Evolutionary conservation across 2,888 invertebrate genomes (phyloP).

Genomic region (Drosophila emarginata): DNA sequence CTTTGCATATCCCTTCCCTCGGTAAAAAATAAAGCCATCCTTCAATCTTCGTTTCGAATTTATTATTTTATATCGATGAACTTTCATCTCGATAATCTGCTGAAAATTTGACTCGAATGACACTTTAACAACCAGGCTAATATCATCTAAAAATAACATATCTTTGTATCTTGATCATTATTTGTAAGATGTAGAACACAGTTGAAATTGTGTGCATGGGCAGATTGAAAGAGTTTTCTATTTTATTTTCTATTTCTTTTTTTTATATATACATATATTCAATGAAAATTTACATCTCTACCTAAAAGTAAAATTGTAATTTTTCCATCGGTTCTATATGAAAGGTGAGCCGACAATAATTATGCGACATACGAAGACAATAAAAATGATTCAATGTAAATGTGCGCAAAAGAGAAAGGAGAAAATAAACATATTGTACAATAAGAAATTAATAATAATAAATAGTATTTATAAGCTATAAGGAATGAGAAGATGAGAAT

Average conservation of each 20-base stretch:
- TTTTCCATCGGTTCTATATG: slow-evolving; percentile 66
- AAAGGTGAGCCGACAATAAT: slow-evolving; percentile 67
- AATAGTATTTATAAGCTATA: slow-evolving; percentile 31
- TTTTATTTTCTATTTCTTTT: slow-evolving; percentile 67
- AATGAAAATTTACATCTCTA: slow-evolving; percentile 55
- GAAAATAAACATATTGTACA: slow-evolving; percentile 40
- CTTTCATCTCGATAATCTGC: slow-evolving; percentile 1
- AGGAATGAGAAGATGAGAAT: slow-evolving; percentile 19
- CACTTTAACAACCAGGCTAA: slow-evolving; percentile 81
- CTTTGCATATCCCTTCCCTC: slow-evolving; percentile 57
- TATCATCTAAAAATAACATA: slow-evolving; percentile 79
- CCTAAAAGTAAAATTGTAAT: slow-evolving; percentile 64
- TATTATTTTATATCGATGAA: slow-evolving; percentile 61
- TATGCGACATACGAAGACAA: slow-evolving; percentile 67
- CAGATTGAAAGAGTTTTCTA: slow-evolving; percentile 41
- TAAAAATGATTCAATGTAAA: slow-evolving; percentile 60
- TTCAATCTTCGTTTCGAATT: slow-evolving; percentile 54
- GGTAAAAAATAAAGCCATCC: too few species aligned
- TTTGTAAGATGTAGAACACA: slow-evolving; percentile 74
- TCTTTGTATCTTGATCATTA: slow-evolving; percentile 82
- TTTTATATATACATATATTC: slow-evolving; percentile 61
- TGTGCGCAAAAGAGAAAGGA: slow-evolving; percentile 36
- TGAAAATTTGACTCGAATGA: slow-evolving; percentile 26
- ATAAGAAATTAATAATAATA: slow-evolving; percentile 41
- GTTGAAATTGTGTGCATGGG: slow-evolving; percentile 57